These are phyloP conservation scores for Acromyrmex charruanus DNA, from an alignment of 1,140 invertebrate genomes.

Conservation along the genomic window DNA sequence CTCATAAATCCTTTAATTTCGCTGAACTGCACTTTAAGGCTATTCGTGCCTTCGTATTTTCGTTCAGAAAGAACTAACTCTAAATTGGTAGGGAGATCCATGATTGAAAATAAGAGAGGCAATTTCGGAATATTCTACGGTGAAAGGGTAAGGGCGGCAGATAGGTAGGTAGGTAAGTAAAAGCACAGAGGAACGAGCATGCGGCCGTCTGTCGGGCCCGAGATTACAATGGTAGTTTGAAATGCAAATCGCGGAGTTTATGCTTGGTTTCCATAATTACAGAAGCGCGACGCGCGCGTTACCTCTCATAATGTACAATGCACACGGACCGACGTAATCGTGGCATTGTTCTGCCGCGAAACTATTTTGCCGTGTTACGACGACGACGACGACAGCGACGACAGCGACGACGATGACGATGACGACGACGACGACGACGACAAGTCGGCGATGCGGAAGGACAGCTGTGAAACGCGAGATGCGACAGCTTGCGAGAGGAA, in stretches of 20 bases:
- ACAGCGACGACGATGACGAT: background rate
- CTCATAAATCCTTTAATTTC: background rate
- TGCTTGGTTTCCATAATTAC: conserved; percentile 70
- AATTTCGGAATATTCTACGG: conserved; percentile 14
- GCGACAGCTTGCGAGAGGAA: conserved; percentile 47
- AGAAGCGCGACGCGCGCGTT: conserved; percentile 64
- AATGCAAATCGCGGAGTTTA: conserved; percentile 72
- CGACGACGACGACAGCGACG: background rate
- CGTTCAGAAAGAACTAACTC: background rate
- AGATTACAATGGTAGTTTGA: conserved; percentile 71
- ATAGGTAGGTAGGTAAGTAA: background rate
- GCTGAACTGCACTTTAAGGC: background rate
- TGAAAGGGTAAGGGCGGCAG: conserved; percentile 3
- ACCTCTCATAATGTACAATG: conserved; percentile 66
- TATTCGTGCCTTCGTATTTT: background rate
- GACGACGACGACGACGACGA: conserved; percentile 3
- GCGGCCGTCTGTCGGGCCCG: conserved; percentile 31
- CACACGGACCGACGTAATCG: conserved; percentile 64
- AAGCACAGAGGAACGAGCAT: conserved; percentile 21
- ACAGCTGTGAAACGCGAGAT: conserved; percentile 45
- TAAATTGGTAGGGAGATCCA: conserved; percentile 14
- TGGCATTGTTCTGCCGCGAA: conserved; percentile 67
- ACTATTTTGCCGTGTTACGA: conserved; percentile 62
- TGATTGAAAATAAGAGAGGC: conserved; percentile 5
- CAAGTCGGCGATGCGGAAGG: conserved; percentile 43